A percentile compares a stretch with the other conserved stretches of the same genome.
Evolutionary conservation across 1,140 invertebrate genomes (phyloP).

Genomic region (Batillaria attramentaria): DNA sequence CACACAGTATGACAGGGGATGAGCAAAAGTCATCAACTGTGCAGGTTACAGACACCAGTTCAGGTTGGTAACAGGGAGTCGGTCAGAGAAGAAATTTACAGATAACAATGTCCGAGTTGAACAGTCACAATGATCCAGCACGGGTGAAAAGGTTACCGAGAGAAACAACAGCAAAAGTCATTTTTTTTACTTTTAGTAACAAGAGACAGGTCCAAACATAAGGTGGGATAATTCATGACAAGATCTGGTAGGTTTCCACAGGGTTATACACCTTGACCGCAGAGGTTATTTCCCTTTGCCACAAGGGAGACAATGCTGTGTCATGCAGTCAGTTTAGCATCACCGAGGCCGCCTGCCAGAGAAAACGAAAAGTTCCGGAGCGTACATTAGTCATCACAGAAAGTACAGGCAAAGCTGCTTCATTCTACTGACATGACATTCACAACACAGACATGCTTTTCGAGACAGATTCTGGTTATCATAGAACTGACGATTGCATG

Average conservation of each 20-base stretch:
- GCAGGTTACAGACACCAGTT: not conserved
- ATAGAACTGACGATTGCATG: not conserved
- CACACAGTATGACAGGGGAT: too few species aligned
- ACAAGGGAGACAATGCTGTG: constrained; percentile 9
- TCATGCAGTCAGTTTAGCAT: constrained; percentile 25
- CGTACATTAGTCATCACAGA: not conserved
- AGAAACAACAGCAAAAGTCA: not conserved
- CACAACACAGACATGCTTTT: too few species aligned
- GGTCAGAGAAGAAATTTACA: not conserved
- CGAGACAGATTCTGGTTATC: too few species aligned
- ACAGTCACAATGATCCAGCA: too few species aligned
- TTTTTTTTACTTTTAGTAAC: not conserved
- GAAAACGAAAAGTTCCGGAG: constrained; percentile 10
- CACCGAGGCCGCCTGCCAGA: constrained; percentile 29
- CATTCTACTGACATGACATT: too few species aligned
- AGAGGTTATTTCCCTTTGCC: constrained; percentile 5
- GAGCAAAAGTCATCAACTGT: not conserved
- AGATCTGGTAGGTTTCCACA: not conserved
- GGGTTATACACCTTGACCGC: constrained; percentile 23
- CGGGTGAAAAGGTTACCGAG: not conserved
- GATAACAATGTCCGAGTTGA: not conserved
- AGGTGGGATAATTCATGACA: not conserved
- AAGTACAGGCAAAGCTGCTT: not conserved
- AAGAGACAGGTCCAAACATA: not conserved
- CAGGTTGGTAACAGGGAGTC: not conserved